phyloP scores from a whole-genome alignment of 2,888 invertebrate species.

The Hecatera dysodea region DNA sequence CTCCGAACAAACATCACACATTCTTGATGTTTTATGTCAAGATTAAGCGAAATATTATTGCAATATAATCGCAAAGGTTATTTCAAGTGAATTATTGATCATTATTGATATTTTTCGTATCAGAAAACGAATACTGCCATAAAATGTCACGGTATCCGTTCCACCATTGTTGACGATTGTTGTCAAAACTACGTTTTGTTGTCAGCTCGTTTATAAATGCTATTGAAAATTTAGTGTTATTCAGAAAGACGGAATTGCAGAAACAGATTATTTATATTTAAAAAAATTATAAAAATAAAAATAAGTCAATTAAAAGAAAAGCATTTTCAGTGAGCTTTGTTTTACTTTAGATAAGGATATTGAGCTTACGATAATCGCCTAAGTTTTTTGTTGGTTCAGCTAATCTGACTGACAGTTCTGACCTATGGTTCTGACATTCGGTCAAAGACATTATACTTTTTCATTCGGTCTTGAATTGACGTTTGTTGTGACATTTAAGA shows the following conservation, averaged over 20 bases:
- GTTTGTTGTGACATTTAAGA: slow-evolving; percentile 43
- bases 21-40: slow-evolving; percentile 90
- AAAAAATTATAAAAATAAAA: background rate
- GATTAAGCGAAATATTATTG: slow-evolving; percentile 84
- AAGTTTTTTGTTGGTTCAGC: background rate
- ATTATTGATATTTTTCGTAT: slow-evolving; percentile 89
- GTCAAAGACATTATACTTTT: no score
- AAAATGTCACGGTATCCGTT: slow-evolving; percentile 88
- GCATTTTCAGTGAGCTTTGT: background rate
- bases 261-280: no score
- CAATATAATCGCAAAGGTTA: slow-evolving; percentile 84
- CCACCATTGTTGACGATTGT: slow-evolving; percentile 90
- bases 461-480: slow-evolving; percentile 34
- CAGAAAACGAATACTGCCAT: slow-evolving; percentile 87
- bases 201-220: slow-evolving; percentile 41
- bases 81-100: slow-evolving; percentile 83
- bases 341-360: no score
- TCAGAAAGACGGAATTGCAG: background rate
- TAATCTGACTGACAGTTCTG: slow-evolving; percentile 28
- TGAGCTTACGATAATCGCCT: slow-evolving; percentile 37
- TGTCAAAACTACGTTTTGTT: slow-evolving; percentile 88
- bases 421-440: slow-evolving; percentile 31
- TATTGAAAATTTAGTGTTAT: slow-evolving; percentile 49
- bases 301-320: background rate
- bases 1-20: slow-evolving; percentile 98